Conservation (phyloP, 2,797 vertebrate genomes). For the Pangasius sanitwongsei region DNA sequence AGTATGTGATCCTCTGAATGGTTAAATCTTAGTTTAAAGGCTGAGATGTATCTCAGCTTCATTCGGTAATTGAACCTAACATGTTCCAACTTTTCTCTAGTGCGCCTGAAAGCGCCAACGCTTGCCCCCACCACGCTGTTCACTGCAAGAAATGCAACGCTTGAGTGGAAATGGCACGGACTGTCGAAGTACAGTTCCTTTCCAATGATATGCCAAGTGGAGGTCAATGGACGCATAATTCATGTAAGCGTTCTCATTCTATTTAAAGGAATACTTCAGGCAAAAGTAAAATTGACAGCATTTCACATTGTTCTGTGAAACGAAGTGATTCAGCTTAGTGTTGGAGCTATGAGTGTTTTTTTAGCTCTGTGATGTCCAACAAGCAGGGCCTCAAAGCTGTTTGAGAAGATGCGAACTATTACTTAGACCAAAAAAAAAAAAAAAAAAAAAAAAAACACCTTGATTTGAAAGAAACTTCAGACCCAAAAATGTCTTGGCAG, state of each 20-base stretch:
- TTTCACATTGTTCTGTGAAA: too few species aligned
- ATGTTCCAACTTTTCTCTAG: conserved; percentile 26
- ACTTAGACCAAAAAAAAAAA: not conserved
- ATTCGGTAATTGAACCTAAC: not conserved
- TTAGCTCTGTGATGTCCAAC: not conserved
- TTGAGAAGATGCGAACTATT: not conserved
- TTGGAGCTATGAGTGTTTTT: not conserved
- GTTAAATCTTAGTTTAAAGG: not conserved
- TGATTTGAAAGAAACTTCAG: not conserved
- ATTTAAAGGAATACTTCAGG: not conserved
- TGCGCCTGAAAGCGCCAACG: conserved; percentile 36
- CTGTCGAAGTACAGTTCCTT: conserved; percentile 40
- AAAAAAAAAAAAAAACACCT: not conserved
- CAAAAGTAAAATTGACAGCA: not conserved
- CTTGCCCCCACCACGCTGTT: not conserved
- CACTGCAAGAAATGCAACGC: conserved; percentile 56
- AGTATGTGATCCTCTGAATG: not conserved
- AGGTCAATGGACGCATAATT: conserved; percentile 20
- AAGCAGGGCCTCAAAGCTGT: not conserved
- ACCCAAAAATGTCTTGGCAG: not conserved
- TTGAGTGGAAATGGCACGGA: conserved; percentile 64
- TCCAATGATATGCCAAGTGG: conserved; percentile 64
- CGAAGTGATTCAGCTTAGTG: not conserved
- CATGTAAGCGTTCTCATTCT: conserved; percentile 59
- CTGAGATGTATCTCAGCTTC: not conserved